Percentiles rank a stretch among this genome's conserved stretches.
phyloP scores from a whole-genome alignment of 2,797 vertebrate genomes.

The Bucorvus abyssinicus region DNA sequence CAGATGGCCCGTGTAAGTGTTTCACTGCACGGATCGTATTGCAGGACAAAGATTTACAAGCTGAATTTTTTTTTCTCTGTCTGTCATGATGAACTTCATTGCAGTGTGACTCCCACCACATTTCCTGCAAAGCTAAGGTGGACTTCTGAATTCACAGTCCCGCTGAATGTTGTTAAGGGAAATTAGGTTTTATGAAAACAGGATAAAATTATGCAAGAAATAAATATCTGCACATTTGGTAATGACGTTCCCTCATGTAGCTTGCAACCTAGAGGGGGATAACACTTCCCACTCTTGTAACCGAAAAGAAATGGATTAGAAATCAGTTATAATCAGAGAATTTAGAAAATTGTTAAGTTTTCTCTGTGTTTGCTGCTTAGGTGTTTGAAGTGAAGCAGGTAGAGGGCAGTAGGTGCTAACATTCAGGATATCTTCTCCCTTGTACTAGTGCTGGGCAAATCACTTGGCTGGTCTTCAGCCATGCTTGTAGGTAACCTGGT shows the following conservation, averaged over 20 bases:
- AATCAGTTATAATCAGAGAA: neutral
- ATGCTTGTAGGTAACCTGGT: neutral
- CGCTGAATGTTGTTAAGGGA: neutral
- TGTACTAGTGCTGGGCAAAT: neutral
- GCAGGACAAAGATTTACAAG: conserved; percentile 1
- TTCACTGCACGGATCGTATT: neutral
- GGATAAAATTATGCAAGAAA: neutral
- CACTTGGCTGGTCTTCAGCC: neutral
- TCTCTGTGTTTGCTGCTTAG: neutral
- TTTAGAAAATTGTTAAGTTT: neutral
- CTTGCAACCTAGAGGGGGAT: neutral
- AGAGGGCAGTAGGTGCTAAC: conserved; percentile 54
- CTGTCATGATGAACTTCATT: neutral
- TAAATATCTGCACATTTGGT: neutral
- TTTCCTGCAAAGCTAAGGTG: neutral
- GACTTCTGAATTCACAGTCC: neutral
- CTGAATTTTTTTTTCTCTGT: neutral
- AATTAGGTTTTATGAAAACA: neutral
- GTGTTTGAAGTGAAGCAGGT: neutral
- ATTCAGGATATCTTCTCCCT: neutral
- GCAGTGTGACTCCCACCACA: neutral
- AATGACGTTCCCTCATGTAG: neutral
- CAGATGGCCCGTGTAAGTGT: neutral
- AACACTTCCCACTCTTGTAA: neutral
- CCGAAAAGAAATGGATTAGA: neutral